A percentile compares a stretch with the other conserved stretches of the same genome.
Conservation (phyloP, 2,797 vertebrate genomes). For the Gambusia yucatana region DNA sequence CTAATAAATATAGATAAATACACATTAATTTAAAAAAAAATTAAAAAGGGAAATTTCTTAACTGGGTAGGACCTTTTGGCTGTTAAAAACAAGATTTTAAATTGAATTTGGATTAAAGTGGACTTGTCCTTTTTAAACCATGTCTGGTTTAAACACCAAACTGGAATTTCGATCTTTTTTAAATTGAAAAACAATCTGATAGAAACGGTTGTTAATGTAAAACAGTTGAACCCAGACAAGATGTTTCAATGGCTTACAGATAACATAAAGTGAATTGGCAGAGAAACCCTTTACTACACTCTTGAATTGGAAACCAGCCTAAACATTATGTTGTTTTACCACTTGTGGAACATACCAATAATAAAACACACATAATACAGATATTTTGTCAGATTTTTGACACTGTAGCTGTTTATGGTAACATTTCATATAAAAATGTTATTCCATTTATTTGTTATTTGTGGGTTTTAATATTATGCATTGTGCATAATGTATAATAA, state of each 20-base stretch:
- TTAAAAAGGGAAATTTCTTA: not conserved
- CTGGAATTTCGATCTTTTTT: not conserved
- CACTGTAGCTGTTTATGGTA: not conserved
- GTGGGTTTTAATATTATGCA: not conserved
- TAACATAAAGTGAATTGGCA: not conserved
- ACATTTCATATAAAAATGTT: not conserved
- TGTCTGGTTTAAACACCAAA: not conserved
- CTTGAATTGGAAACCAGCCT: not conserved
- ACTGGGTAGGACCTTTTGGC: not conserved
- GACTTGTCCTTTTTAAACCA: not conserved
- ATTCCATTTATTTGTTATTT: not conserved
- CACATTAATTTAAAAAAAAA: not conserved
- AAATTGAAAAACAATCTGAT: not conserved
- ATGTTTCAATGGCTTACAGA: not conserved
- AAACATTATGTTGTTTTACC: not conserved
- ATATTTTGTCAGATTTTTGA: not conserved
- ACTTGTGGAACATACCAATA: not conserved
- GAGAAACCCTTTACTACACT: not conserved
- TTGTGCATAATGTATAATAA: not conserved
- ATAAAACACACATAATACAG: not conserved
- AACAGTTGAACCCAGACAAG: not conserved
- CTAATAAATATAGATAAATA: not conserved
- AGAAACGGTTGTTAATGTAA: not conserved
- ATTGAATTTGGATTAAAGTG: not conserved
- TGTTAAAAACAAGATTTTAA: not conserved